Percentiles rank a stretch among this genome's conserved stretches.
Conservation (phyloP, 2,888 invertebrate species). For the Omphaloscelis lunosa region DNA sequence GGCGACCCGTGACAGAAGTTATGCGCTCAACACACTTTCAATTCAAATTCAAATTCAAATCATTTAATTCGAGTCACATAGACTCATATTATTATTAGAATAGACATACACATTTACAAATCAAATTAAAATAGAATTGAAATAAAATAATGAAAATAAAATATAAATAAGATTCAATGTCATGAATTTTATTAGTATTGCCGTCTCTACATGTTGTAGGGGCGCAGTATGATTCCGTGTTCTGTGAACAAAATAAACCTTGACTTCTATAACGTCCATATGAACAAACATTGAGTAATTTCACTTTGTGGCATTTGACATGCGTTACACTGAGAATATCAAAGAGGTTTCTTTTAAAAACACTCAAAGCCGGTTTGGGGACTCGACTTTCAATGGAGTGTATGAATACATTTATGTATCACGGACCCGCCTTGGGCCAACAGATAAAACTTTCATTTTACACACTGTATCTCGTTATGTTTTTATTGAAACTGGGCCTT, state of each 20-base stretch:
- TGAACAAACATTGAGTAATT: conserved; percentile 59
- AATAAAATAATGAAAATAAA: too few relatives aligned
- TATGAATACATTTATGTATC: conserved; percentile 84
- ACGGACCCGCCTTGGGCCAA: conserved; percentile 71
- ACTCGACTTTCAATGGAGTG: conserved; percentile 82
- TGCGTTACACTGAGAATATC: conserved; percentile 75
- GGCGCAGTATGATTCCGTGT: too few relatives aligned
- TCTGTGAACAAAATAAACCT: conserved; percentile 10
- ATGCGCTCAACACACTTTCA: neutral
- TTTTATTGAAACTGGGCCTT: conserved; percentile 79
- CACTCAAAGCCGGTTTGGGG: conserved; percentile 78
- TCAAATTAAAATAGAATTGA: too few relatives aligned
- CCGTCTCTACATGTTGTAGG: too few relatives aligned
- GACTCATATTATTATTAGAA: too few relatives aligned
- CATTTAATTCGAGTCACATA: too few relatives aligned
- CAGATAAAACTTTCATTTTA: conserved; percentile 86
- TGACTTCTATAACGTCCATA: conserved; percentile 28
- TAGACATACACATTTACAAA: too few relatives aligned
- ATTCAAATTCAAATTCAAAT: too few relatives aligned
- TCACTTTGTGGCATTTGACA: conserved; percentile 71
- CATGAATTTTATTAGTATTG: neutral
- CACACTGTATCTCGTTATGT: conserved; percentile 81
- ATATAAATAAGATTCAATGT: too few relatives aligned
- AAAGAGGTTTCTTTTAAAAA: conserved; percentile 83
- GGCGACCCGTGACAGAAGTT: too few relatives aligned